phyloP scores from a whole-genome alignment of 1,140 invertebrate genomes.

The Pygmarrhopalites habei region DNA sequence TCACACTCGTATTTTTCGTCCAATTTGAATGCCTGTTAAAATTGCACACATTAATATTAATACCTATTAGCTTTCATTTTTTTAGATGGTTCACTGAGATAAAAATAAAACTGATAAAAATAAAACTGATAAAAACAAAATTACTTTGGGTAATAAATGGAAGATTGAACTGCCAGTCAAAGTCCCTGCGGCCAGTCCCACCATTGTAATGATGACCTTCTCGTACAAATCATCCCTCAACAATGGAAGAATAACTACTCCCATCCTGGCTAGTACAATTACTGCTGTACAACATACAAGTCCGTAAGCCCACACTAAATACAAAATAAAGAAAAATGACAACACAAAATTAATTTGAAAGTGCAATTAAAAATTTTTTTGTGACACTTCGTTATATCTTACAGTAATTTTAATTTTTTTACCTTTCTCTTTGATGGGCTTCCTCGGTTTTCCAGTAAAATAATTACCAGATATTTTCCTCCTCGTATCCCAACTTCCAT shows the following conservation, averaged over 20 bases:
- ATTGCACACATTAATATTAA: neutral
- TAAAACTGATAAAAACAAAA: no score
- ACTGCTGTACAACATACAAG: neutral
- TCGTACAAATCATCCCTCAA: slow-evolving; percentile 54
- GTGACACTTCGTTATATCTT: no score
- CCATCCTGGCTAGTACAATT: slow-evolving; percentile 41
- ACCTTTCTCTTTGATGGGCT: no score
- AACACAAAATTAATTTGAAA: no score
- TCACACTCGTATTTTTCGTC: slow-evolving; percentile 42
- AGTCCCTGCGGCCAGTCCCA: slow-evolving; percentile 58
- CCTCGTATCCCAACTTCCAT: no score
- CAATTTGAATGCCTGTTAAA: slow-evolving; percentile 47
- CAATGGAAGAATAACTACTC: slow-evolving; percentile 55
- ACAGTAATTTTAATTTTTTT: no score
- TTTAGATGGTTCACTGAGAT: neutral
- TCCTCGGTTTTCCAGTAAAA: no score
- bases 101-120: no score
- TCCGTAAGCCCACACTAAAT: slow-evolving; percentile 4
- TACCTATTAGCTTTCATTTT: neutral
- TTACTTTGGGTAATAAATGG: slow-evolving; percentile 56
- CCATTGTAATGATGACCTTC: slow-evolving; percentile 52
- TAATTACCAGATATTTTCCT: no score
- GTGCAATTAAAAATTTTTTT: no score
- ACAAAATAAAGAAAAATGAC: neutral
- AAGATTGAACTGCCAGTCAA: slow-evolving; percentile 55